phyloP scores from a whole-genome alignment of 23 tunicate species.

The Halocynthia aurantium region DNA sequence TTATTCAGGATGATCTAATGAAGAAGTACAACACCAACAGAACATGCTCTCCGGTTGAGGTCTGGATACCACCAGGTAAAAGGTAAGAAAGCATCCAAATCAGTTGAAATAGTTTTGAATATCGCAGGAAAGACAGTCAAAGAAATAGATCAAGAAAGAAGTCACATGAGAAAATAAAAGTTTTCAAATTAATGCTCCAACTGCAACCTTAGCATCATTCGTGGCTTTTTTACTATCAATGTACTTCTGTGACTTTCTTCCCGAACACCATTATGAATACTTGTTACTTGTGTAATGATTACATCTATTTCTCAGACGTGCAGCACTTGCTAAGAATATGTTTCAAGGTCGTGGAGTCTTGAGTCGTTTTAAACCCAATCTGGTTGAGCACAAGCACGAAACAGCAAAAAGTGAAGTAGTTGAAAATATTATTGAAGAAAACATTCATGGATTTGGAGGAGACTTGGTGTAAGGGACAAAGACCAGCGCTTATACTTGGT shows the following conservation, averaged over 20 bases:
- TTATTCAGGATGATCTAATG: constrained; percentile 49
- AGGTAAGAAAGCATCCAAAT: constrained; percentile 19
- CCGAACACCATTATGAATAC: not conserved
- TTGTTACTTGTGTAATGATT: not conserved
- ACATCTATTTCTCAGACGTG: not conserved
- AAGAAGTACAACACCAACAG: constrained; percentile 79
- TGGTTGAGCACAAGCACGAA: not conserved
- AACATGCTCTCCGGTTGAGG: constrained; percentile 77
- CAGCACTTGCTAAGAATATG: not conserved
- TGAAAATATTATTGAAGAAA: not conserved
- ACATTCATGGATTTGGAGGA: too few species aligned
- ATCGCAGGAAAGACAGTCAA: too few species aligned
- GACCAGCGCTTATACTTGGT: too few species aligned
- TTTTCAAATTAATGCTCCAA: too few species aligned
- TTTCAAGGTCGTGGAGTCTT: constrained; percentile 3
- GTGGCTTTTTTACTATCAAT: too few species aligned
- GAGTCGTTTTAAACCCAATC: constrained; percentile 20
- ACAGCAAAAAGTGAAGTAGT: not conserved
- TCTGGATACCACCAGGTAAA: constrained; percentile 40
- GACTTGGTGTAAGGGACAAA: too few species aligned
- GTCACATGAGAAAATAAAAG: too few species aligned
- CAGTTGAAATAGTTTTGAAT: too few species aligned
- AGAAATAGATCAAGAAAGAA: too few species aligned
- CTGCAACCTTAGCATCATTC: too few species aligned
- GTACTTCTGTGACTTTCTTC: too few species aligned